Evolutionary conservation across 1,140 invertebrate species (phyloP).

Genomic region (Capitella teleta): DNA sequence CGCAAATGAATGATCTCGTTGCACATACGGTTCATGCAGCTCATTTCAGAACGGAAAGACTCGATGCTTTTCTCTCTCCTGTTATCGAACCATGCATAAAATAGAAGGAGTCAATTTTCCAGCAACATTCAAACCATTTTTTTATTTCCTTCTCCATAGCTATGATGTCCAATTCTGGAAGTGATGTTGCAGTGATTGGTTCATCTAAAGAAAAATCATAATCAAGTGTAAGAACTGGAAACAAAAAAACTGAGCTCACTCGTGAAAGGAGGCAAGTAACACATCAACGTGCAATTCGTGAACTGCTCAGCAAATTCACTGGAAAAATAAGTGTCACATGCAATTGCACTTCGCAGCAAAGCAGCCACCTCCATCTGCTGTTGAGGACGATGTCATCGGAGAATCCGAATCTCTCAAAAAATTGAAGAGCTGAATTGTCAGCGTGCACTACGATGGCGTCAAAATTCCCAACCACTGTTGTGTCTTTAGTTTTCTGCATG

Average conservation of each 20-base stretch:
- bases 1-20: no score
- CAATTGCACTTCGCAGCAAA: not conserved
- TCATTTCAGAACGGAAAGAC: no score
- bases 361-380: slow-evolving; percentile 35
- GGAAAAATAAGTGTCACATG: slow-evolving; percentile 9
- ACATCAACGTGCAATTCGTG: slow-evolving; percentile 40
- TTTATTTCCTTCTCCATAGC: slow-evolving; percentile 33
- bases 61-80: no score
- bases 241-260: slow-evolving; percentile 16
- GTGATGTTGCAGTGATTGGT: not conserved
- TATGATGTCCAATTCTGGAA: slow-evolving; percentile 13
- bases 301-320: slow-evolving; percentile 36
- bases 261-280: slow-evolving; percentile 40
- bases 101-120: no score
- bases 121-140: no score
- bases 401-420: slow-evolving; percentile 41
- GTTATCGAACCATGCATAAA: no score
- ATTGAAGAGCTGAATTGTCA: slow-evolving; percentile 35
- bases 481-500: slow-evolving; percentile 38
- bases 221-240: not conserved
- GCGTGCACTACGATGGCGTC: slow-evolving; percentile 42
- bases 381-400: slow-evolving; percentile 41
- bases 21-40: no score
- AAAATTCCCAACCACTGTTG: slow-evolving; percentile 37
- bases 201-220: not conserved